phyloP scores from a whole-genome alignment of 2,113 vertebrate genomes.

The Cheilinus undulatus region DNA sequence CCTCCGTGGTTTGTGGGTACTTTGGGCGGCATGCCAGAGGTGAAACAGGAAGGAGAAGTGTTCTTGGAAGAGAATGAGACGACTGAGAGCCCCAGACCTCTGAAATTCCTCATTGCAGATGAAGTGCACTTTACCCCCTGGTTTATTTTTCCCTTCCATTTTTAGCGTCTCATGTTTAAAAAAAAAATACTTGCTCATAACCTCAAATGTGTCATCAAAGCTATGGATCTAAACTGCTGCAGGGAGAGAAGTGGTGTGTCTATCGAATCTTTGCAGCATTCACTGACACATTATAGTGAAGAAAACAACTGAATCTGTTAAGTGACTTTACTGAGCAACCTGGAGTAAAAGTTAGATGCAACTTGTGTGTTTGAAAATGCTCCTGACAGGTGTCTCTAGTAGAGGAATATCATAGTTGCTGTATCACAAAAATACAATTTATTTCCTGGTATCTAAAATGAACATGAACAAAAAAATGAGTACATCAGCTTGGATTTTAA shows the following conservation, averaged over 20 bases:
- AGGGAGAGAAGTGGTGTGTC: constrained; percentile 43
- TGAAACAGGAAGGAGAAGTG: constrained; percentile 88
- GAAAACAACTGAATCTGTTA: constrained; percentile 13
- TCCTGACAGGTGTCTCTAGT: background rate
- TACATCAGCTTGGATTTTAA: background rate
- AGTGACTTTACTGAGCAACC: constrained; percentile 6
- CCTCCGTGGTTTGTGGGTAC: constrained; percentile 83
- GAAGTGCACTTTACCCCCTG: constrained; percentile 82
- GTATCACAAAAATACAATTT: background rate
- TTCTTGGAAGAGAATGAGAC: constrained; percentile 86
- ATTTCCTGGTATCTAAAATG: background rate
- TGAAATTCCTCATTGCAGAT: constrained; percentile 86
- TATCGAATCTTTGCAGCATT: constrained; percentile 38
- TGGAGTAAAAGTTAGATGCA: background rate
- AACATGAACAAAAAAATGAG: background rate
- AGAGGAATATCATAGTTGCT: background rate
- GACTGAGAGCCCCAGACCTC: constrained; percentile 82
- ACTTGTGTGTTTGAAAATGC: background rate
- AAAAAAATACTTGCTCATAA: constrained; percentile 62
- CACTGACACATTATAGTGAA: constrained; percentile 20
- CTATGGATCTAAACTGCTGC: constrained; percentile 50
- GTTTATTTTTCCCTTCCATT: constrained; percentile 80
- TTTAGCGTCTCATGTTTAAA: constrained; percentile 70
- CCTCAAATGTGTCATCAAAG: constrained; percentile 79
- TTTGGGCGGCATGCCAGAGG: constrained; percentile 85